Base-by-base conservation (phyloP, 2,113 vertebrate genomes). In the Catharus minimus region DNA sequence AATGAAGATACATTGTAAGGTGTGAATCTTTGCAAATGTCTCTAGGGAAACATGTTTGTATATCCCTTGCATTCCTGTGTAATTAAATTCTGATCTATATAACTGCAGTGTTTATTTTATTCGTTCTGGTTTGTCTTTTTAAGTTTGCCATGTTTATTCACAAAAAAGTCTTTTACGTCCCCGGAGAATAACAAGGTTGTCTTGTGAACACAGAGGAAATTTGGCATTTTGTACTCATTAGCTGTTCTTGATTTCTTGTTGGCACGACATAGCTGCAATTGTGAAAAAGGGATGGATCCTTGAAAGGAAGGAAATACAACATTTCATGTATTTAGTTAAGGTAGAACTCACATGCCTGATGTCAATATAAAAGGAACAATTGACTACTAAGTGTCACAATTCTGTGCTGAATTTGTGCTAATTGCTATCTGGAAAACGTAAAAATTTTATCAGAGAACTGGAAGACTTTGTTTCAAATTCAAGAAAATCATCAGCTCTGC, bases 131-230 rank as follows among this genome's bases (percentile, higher is more conserved):
- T 22, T 68, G 32, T 13, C 28, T 22, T 75, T 66, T 64, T 71
- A 56, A 49, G 12, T 72, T 57, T 3, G 15, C 7, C 12, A 0
- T 52, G 33, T 76, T 43, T 11, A 43, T 8, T 77, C 11, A 52
- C 3, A 75, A 46, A 52, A 64, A 49, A 38, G 5, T n/a, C 20
- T 67, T 62, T 28, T 4, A 1, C 38, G 15, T 4, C 10, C 4
- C 17, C 0, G 0, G 32, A 38, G 12, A 49, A 17, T 2, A 65
- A 2, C 4, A 66, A 44, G 20, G 12, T 30, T 28, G 7, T 71
- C 28, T 38, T 38, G 17, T 62, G 18, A 86, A 9, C 28, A 49
- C 13, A 56, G 20, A 78, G 11, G 19, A 82, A 36, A 67, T 79
- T 12, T 30, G 8, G 2, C 3, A 57, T 62, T 76, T 84, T 82